Evolutionary conservation across 2,888 invertebrate genomes (phyloP), one percentile per base, ranked within the genome.

Genomic region (Pachliopta kotzebuea): DNA sequence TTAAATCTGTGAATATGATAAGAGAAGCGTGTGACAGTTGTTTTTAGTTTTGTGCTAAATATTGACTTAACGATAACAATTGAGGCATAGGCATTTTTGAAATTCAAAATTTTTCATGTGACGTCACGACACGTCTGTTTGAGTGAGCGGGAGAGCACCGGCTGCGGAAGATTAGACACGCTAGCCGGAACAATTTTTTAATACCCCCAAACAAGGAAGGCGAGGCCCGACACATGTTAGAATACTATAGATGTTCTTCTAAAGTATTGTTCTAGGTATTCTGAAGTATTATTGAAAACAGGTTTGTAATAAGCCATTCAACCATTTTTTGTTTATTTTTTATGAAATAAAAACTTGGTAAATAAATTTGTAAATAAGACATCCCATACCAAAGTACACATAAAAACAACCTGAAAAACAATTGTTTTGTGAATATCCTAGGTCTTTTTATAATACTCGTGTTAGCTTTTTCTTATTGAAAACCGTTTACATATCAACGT

Each of bases 131-230:
- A 75, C 71, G 74, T 73, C 37, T 68, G 62, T 69, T 74, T 70
- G 68, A 72, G 72, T 71, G 71, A 74, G 73, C 73, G 72, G 73
- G 74, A 69, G 72, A 78, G 78, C 86, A 79, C 86, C 90, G 89
- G 88, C 88, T 91, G 90, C 76, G 71, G 77, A 72, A 86, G 85
- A 90, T 91, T 91, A 90, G 88, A 84, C 88, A 90, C 90, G 91
- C 84, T 91, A 88, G 87, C 88, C 90, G 89, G 90, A 90, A 89
- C 90, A 91, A 84, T 90, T 90, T 90, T 91, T 89, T 91, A 91
- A 91, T 91, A 91, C 90, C 88, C 85, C 83, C 87, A 86, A 88
- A 90, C 85, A 87, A 88, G 85, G 80, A 86, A 86, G 81, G 83
- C 84, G 79, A 81, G 78, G 75, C 77, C 75, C 69, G 78, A 21